Conservation (phyloP, 2,797 vertebrate genomes). For the Enteromius fasciolatus region DNA sequence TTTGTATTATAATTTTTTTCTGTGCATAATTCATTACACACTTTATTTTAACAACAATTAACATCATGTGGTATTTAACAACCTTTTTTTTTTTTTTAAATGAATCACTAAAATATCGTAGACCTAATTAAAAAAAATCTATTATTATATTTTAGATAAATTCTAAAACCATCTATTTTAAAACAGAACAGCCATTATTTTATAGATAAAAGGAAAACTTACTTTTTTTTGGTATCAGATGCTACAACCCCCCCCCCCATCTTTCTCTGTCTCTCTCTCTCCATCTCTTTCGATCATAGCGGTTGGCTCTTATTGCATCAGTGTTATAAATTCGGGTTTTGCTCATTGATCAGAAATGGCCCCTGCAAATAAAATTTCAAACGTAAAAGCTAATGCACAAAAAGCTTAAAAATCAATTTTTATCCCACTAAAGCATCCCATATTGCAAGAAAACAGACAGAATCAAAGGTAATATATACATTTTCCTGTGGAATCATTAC, state of each 20-base stretch:
- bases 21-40: neutral
- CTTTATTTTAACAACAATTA: neutral
- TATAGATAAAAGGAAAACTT: neutral
- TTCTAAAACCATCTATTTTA: constrained; percentile 1
- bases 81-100: neutral
- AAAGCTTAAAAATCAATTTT: constrained; percentile 86
- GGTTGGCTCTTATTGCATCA: constrained; percentile 74
- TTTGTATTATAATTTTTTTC: neutral
- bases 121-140: neutral
- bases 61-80: neutral
- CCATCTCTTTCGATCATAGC: constrained; percentile 40
- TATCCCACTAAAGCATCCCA: constrained; percentile 80
- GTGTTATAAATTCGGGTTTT: constrained; percentile 80
- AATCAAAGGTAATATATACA: constrained; percentile 84
- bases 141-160: no score
- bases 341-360: constrained; percentile 82
- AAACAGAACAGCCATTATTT: neutral
- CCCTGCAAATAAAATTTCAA: constrained; percentile 82
- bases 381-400: constrained; percentile 86
- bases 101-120: neutral
- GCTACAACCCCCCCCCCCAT: neutral
- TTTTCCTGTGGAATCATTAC: constrained; percentile 80
- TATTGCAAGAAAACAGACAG: constrained; percentile 81
- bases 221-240: constrained; percentile 32
- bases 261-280: constrained; percentile 12